These are phyloP conservation scores for Synodontis membranacea DNA, from an alignment of 2,113 vertebrate species.

Conservation along the genomic window DNA sequence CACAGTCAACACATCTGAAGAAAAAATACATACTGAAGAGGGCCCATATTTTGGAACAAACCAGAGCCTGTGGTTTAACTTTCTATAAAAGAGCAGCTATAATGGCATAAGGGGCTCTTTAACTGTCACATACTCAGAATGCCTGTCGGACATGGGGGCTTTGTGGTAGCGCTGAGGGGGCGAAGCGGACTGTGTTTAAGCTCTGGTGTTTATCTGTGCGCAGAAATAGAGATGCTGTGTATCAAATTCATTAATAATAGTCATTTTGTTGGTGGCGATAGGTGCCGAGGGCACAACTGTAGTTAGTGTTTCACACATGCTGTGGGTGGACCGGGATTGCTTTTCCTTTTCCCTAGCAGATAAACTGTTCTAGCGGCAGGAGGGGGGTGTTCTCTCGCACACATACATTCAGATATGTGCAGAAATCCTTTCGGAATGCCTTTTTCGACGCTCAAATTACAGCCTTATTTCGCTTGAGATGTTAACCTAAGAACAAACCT, in stretches of 20 bases:
- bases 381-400: not conserved
- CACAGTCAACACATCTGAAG: not conserved
- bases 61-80: not conserved
- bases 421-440: not conserved
- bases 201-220: constrained; percentile 12
- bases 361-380: constrained; percentile 41
- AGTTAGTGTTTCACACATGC: constrained; percentile 16
- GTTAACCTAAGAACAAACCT: not conserved
- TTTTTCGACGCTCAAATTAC: not conserved
- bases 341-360: constrained; percentile 28
- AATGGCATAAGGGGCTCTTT: not conserved
- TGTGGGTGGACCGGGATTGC: constrained; percentile 37
- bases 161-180: not conserved
- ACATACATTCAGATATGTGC: not conserved
- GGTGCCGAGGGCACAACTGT: constrained; percentile 8
- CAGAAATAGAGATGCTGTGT: constrained; percentile 14
- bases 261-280: constrained; percentile 1
- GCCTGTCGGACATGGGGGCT: not conserved
- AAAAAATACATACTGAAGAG: not conserved
- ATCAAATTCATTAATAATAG: constrained; percentile 44
- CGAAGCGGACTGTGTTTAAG: not conserved
- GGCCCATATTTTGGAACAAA: not conserved
- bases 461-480: not conserved
- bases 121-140: constrained; percentile 1
- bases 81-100: not conserved